Percentiles rank a stretch among this genome's conserved stretches.
Evolutionary conservation across 2,888 invertebrate species (phyloP).

Genomic region (Colletes collaris): DNA sequence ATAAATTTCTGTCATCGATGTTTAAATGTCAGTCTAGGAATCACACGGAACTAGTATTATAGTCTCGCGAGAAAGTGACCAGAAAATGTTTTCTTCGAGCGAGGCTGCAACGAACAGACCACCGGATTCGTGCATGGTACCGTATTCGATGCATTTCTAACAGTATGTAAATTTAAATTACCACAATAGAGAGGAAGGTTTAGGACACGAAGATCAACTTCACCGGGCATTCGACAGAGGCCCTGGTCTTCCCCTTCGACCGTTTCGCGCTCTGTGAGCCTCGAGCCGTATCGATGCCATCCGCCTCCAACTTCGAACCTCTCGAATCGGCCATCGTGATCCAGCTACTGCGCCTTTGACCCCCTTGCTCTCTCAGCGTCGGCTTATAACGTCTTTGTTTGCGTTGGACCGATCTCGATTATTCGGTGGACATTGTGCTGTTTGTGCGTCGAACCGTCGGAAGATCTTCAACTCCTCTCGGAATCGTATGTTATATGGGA

Average conservation of each 20-base stretch:
- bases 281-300: slow-evolving; percentile 23
- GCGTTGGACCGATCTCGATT: slow-evolving; percentile 44
- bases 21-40: no score
- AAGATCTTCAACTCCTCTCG: background rate
- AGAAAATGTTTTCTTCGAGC: slow-evolving; percentile 48
- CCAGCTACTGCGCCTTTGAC: background rate
- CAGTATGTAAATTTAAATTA: slow-evolving; percentile 71
- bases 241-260: background rate
- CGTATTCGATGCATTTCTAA: slow-evolving; percentile 71
- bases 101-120: slow-evolving; percentile 16
- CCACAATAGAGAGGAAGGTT: slow-evolving; percentile 42
- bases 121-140: slow-evolving; percentile 54
- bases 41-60: no score
- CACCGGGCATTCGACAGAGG: slow-evolving; percentile 26
- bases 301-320: slow-evolving; percentile 8
- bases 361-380: background rate
- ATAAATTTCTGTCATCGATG: no score
- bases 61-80: background rate
- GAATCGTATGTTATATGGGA: background rate
- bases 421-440: slow-evolving; percentile 34
- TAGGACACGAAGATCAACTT: slow-evolving; percentile 45
- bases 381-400: slow-evolving; percentile 52
- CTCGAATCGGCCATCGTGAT: slow-evolving; percentile 24
- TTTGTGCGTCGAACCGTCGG: background rate
- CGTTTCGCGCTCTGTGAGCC: slow-evolving; percentile 1